Evolutionary conservation across 2,113 vertebrate genomes (phyloP).

Genomic region (Lichenostomus cassidix): DNA sequence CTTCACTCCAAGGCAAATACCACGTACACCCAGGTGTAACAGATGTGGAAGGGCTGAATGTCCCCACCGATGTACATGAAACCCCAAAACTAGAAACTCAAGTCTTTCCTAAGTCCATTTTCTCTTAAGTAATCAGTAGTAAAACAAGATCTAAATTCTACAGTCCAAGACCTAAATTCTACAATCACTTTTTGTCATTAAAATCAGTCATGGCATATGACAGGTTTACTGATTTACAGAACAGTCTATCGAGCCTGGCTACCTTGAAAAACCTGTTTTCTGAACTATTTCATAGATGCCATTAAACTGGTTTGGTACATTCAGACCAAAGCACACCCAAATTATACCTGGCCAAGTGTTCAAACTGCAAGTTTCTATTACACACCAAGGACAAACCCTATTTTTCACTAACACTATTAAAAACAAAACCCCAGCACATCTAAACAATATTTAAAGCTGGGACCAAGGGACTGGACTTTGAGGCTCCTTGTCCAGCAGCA

Average conservation of each 20-base stretch:
- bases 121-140: neutral
- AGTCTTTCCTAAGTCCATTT: neutral
- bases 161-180: neutral
- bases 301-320: neutral
- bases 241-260: neutral
- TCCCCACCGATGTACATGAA: fast-evolving
- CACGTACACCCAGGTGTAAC: fast-evolving
- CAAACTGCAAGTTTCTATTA: neutral
- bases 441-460: fast-evolving
- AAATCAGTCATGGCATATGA: fast-evolving
- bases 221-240: slow-evolving; percentile 9
- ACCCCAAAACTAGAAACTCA: neutral
- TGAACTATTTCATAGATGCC: neutral
- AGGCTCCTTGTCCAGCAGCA: neutral
- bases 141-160: neutral
- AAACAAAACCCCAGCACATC: neutral
- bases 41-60: fast-evolving
- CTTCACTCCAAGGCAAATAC: no score
- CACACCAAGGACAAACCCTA: neutral
- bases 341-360: neutral
- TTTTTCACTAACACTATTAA: fast-evolving
- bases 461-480: neutral
- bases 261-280: slow-evolving; percentile 22
- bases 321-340: neutral
- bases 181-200: neutral